Percentiles rank a stretch among this genome's conserved stretches.
Conservation (phyloP, 2,797 vertebrate species). For the Rhabdophis nuchalis region DNA sequence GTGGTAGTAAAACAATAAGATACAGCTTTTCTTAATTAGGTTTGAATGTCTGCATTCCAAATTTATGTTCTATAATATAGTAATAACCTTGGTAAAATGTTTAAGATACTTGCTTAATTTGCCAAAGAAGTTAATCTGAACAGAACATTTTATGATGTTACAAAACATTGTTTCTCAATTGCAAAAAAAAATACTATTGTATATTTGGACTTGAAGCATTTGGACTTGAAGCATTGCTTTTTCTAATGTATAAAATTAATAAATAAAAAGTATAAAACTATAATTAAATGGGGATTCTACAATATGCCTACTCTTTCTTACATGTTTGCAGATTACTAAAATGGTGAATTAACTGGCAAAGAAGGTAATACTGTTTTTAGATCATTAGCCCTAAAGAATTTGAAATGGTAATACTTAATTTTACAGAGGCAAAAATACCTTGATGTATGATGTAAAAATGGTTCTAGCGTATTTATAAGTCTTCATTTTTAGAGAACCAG, state of each 20-base stretch:
- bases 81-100: not conserved
- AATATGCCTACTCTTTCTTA: not conserved
- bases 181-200: not conserved
- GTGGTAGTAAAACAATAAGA: conserved; percentile 74
- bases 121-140: not conserved
- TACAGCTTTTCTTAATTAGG: not conserved
- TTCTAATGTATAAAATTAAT: not conserved
- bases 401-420: not conserved
- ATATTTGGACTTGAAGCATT: not conserved
- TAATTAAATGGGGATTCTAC: not conserved
- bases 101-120: not conserved
- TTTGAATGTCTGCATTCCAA: not conserved
- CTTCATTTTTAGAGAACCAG: not conserved
- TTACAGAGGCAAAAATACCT: not conserved
- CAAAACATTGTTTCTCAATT: not conserved
- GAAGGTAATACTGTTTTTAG: not conserved
- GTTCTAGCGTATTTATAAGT: not conserved
- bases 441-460: not conserved
- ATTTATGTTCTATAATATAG: not conserved
- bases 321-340: not conserved
- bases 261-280: not conserved
- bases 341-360: not conserved
- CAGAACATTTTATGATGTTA: not conserved
- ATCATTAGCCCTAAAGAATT: not conserved
- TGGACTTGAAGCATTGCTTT: not conserved